These are phyloP conservation scores for Vanacampus margaritifer DNA, from an alignment of 2,113 vertebrate genomes.

Conservation along the genomic window DNA sequence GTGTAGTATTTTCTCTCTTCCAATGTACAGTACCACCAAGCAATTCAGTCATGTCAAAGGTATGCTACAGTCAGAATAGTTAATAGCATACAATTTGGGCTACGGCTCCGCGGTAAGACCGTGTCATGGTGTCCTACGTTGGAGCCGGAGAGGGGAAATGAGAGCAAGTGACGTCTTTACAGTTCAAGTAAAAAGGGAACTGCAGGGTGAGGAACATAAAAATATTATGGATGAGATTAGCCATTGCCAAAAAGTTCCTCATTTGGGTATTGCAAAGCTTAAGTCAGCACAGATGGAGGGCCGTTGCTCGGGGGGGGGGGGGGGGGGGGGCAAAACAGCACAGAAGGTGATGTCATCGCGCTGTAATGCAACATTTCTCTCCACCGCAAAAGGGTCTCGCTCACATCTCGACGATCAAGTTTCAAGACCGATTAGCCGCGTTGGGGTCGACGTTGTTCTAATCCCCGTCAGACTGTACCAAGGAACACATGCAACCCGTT, in stretches of 20 bases:
- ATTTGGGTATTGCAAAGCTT: conserved; percentile 4
- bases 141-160: neutral
- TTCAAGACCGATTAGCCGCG: conserved; percentile 53
- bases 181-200: neutral
- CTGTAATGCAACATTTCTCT: conserved; percentile 48
- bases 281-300: conserved; percentile 22
- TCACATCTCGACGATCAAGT: conserved; percentile 52
- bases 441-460: conserved; percentile 22
- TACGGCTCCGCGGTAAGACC: neutral
- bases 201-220: neutral
- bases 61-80: neutral
- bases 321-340: conserved; percentile 15
- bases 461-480: conserved; percentile 33
- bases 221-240: neutral
- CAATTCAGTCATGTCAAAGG: neutral
- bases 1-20: neutral
- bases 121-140: neutral
- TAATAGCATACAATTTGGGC: neutral
- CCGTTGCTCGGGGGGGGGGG: conserved; percentile 6
- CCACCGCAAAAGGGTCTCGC: conserved; percentile 47
- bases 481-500: conserved; percentile 46
- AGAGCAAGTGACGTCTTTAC: conserved; percentile 1
- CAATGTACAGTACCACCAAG: neutral
- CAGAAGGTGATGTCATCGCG: conserved; percentile 55
- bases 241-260: conserved; percentile 1